Percentiles rank a stretch among this genome's conserved stretches.
These are phyloP conservation scores for Propithecus deckenii DNA, from an alignment of 2,797 vertebrate genomes.

Conservation along the genomic window DNA sequence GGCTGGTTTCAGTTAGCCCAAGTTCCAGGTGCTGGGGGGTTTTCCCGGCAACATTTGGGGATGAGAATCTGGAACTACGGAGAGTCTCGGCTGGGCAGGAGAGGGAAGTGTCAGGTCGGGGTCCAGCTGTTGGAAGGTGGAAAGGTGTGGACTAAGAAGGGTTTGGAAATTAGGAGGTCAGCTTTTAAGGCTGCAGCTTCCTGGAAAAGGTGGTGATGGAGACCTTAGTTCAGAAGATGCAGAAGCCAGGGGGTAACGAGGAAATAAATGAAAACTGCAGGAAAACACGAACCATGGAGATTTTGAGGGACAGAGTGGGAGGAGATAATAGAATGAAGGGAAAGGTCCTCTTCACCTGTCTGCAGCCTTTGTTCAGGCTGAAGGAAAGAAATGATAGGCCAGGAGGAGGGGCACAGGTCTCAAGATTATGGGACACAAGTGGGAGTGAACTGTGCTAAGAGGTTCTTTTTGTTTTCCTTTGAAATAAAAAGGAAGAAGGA, in stretches of 20 bases:
- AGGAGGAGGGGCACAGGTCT: neutral
- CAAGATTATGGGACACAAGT: neutral
- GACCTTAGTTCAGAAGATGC: neutral
- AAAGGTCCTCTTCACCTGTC: rapidly evolving
- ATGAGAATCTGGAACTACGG: neutral
- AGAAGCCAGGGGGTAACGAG: rapidly evolving
- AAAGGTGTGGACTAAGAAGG: neutral
- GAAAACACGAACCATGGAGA: neutral
- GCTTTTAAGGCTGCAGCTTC: neutral
- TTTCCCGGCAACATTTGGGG: neutral
- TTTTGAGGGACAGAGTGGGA: rapidly evolving
- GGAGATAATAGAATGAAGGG: rapidly evolving
- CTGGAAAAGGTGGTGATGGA: neutral
- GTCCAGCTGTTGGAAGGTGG: too few species aligned
- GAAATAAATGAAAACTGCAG: neutral
- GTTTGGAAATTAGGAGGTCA: neutral
- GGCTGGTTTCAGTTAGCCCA: neutral
- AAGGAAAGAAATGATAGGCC: neutral
- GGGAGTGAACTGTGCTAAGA: rapidly evolving
- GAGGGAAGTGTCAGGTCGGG: neutral
- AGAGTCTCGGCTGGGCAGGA: rapidly evolving
- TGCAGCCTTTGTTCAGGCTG: neutral
- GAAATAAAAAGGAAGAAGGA: neutral
- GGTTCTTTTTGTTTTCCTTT: neutral
- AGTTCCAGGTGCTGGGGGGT: neutral